Conservation (phyloP, 1,140 invertebrate genomes). For the Macrocentrus cingulum region DNA sequence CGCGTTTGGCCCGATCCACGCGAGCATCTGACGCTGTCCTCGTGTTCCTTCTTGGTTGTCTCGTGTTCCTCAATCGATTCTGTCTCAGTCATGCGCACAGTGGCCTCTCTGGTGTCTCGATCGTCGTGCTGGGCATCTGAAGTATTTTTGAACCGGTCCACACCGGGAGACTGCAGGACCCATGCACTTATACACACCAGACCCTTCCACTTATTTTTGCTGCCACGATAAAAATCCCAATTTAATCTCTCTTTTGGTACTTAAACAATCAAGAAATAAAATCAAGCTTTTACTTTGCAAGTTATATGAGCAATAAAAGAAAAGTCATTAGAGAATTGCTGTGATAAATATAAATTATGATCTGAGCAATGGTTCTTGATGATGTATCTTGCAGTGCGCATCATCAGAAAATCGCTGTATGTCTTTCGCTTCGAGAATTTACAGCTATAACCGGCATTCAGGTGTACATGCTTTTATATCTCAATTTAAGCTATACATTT, state of each 20-base stretch:
- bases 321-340: conserved; percentile 6
- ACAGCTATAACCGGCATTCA: too few species aligned
- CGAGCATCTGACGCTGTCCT: conserved; percentile 14
- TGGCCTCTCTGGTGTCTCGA: conserved; percentile 28
- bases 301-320: conserved; percentile 8
- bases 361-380: not conserved
- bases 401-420: conserved; percentile 4
- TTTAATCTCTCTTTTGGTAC: too few species aligned
- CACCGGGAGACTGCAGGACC: conserved; percentile 52
- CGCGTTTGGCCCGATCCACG: conserved; percentile 46
- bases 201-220: conserved; percentile 27
- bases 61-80: conserved; percentile 15
- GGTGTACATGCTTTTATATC: too few species aligned
- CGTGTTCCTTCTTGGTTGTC: conserved; percentile 25
- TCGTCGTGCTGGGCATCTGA: conserved; percentile 44
- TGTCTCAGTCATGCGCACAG: not conserved
- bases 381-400: not conserved
- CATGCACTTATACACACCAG: conserved; percentile 35
- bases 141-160: conserved; percentile 60
- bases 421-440: too few species aligned
- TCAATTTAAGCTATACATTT: too few species aligned
- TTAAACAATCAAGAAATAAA: too few species aligned
- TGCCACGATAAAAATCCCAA: not conserved
- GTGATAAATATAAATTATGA: conserved; percentile 15
- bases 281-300: too few species aligned